phyloP scores from a whole-genome alignment of 2,888 invertebrate genomes.

The Linyphia triangularis region DNA sequence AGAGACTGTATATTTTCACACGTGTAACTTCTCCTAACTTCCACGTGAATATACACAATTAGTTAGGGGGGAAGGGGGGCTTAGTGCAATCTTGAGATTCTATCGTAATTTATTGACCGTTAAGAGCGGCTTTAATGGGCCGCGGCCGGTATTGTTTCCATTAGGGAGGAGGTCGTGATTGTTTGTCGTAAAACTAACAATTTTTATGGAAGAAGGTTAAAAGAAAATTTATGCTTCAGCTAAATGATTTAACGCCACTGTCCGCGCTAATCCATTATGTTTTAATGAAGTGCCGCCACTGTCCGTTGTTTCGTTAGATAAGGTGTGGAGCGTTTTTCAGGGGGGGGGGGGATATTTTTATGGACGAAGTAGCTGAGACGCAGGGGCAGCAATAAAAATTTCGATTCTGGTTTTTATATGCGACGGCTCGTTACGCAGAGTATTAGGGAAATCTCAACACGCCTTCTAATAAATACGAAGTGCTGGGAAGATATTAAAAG shows the following conservation, averaged over 20 bases:
- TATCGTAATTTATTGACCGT: slow-evolving; percentile 70
- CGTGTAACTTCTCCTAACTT: background rate
- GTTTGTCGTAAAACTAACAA: slow-evolving; percentile 54
- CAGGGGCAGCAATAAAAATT: slow-evolving; percentile 1
- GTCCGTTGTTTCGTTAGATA: slow-evolving; percentile 49
- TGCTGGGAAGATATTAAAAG: slow-evolving; percentile 32
- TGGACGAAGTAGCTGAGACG: background rate
- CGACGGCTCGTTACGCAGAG: background rate
- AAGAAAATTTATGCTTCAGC: slow-evolving; percentile 56
- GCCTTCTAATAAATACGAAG: background rate
- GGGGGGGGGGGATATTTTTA: background rate
- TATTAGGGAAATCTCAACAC: background rate
- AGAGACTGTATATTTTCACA: background rate
- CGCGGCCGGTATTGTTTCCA: slow-evolving; percentile 56
- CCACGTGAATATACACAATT: slow-evolving; percentile 50
- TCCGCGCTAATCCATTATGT: slow-evolving; percentile 52
- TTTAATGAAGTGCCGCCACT: slow-evolving; percentile 52
- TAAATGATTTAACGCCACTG: slow-evolving; percentile 47
- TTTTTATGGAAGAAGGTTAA: slow-evolving; percentile 61
- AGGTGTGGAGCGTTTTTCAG: background rate
- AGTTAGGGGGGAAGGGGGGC: background rate
- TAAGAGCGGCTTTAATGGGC: slow-evolving; percentile 60
- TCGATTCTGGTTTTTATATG: slow-evolving; percentile 23
- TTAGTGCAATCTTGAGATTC: slow-evolving; percentile 35
- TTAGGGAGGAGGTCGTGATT: slow-evolving; percentile 48